These are phyloP conservation scores for Andinoacara biseriatus DNA, from an alignment of 2,113 vertebrate species.

Conservation along the genomic window DNA sequence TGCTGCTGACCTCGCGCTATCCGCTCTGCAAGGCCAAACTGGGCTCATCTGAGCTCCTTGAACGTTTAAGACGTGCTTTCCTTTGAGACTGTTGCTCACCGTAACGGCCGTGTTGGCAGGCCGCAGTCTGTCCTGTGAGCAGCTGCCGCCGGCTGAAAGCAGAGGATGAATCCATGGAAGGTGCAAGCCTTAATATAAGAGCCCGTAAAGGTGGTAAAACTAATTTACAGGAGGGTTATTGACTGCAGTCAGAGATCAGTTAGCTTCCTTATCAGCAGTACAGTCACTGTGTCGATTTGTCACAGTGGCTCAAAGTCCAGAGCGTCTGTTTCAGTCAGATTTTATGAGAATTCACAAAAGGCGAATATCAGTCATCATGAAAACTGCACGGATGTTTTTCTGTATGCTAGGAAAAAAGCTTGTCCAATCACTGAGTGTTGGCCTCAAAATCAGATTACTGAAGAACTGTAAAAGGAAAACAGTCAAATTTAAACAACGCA, in stretches of 20 bases:
- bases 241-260: not conserved
- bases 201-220: not conserved
- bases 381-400: not conserved
- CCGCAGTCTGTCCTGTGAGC: not conserved
- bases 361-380: not conserved
- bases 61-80: not conserved
- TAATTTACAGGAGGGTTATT: not conserved
- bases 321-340: not conserved
- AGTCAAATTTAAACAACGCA: not conserved
- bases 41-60: conserved; percentile 11
- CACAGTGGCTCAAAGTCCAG: conserved; percentile 33
- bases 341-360: not conserved
- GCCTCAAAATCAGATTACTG: not conserved
- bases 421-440: not conserved
- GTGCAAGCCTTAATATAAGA: not conserved
- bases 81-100: not conserved
- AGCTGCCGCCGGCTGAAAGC: not conserved
- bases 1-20: conserved; percentile 25
- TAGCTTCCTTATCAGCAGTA: conserved; percentile 17
- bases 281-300: conserved; percentile 6
- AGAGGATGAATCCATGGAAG: not conserved
- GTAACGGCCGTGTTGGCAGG: not conserved
- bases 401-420: no score
- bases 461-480: not conserved
- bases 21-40: conserved; percentile 47